phyloP scores from a whole-genome alignment of 2,888 invertebrate genomes.

The Cataglyphis rosenhaueri region DNA sequence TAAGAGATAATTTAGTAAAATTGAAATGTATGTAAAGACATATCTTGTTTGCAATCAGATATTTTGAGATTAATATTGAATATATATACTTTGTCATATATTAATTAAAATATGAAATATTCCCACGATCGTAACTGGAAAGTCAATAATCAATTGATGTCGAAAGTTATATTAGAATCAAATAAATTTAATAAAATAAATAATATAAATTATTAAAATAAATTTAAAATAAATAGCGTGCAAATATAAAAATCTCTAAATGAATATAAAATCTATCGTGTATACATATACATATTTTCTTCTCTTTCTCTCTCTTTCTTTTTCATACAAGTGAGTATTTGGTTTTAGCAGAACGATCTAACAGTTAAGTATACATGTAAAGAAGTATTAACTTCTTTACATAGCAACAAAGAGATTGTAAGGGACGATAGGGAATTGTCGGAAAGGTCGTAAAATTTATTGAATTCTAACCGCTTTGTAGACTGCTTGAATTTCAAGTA shows the following conservation, averaged over 20 bases:
- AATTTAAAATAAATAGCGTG: neutral
- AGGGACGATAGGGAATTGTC: conserved; percentile 11
- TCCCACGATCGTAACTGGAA: neutral
- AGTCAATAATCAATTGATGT: neutral
- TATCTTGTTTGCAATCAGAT: conserved; percentile 1
- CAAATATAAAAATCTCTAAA: neutral
- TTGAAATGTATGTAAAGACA: neutral
- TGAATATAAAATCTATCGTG: neutral
- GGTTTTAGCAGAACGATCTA: neutral
- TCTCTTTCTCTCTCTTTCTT: neutral
- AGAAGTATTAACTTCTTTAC: conserved; percentile 25
- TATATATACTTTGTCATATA: neutral
- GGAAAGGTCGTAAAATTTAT: conserved; percentile 31
- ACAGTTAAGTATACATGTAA: neutral
- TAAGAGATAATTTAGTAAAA: neutral
- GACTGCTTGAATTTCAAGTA: conserved; percentile 41
- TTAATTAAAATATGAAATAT: conserved; percentile 6
- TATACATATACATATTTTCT: neutral
- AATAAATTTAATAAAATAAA: too few species aligned
- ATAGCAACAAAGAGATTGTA: conserved; percentile 28
- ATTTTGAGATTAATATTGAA: conserved; percentile 24
- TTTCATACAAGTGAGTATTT: neutral
- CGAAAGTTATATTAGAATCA: neutral
- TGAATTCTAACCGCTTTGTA: conserved; percentile 38
- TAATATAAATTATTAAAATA: neutral